These are phyloP conservation scores for Pantala flavescens DNA, from an alignment of 1,140 invertebrate genomes.

Conservation along the genomic window DNA sequence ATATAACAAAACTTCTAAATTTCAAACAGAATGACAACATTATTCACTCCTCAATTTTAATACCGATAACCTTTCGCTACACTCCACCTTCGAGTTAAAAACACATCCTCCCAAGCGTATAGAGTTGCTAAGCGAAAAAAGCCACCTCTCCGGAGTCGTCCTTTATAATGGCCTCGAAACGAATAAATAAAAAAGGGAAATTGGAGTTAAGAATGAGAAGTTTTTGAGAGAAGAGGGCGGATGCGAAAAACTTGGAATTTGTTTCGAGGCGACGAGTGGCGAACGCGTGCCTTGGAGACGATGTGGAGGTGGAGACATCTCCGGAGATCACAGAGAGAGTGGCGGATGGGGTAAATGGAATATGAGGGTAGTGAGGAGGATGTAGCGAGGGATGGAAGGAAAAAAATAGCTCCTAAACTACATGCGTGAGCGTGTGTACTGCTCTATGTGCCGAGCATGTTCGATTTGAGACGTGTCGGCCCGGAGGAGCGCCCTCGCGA, in stretches of 20 bases:
- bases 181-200: too few relatives aligned
- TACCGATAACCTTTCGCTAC: too few relatives aligned
- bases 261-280: background rate
- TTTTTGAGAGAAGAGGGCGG: background rate
- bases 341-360: background rate
- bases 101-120: too few relatives aligned
- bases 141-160: too few relatives aligned
- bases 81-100: too few relatives aligned
- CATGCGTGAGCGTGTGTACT: background rate
- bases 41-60: too few relatives aligned
- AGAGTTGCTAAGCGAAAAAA: too few relatives aligned
- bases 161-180: too few relatives aligned
- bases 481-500: background rate
- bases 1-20: too few relatives aligned
- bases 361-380: background rate
- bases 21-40: too few relatives aligned
- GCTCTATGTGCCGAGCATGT: background rate
- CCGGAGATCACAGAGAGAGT: background rate
- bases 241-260: background rate
- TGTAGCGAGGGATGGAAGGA: background rate
- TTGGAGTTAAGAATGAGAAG: too few relatives aligned
- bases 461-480: slow-evolving; percentile 3
- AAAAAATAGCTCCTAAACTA: background rate
- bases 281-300: background rate
- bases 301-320: background rate